Percentiles rank a stretch among this genome's conserved stretches.
These are phyloP conservation scores for Pangasianodon hypophthalmus DNA, from an alignment of 2,113 vertebrate genomes.

Conservation along the genomic window DNA sequence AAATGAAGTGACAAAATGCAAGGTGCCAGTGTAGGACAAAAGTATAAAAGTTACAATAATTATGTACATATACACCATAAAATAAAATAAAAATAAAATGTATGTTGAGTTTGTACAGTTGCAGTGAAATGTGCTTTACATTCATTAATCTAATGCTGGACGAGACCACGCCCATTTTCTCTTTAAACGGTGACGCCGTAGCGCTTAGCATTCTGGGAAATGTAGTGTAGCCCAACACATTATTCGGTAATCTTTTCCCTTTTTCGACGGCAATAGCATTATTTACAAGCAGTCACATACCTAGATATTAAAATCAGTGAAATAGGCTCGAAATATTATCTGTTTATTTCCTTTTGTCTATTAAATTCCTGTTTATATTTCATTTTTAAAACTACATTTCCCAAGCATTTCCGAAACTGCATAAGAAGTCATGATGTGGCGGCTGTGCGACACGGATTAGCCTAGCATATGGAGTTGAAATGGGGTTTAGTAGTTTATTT, in stretches of 20 bases:
- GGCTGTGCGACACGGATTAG: neutral
- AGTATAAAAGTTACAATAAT: no score
- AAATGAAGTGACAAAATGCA: no score
- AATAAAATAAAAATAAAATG: no score
- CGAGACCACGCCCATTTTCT: neutral
- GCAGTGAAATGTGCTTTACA: neutral
- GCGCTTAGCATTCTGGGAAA: slow-evolving; percentile 24
- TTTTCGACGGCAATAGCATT: rapidly evolving
- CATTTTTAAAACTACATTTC: slow-evolving; percentile 2
- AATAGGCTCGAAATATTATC: no score
- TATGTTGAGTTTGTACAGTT: no score
- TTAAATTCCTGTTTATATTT: neutral
- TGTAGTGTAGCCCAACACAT: neutral
- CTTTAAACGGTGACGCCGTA: no score
- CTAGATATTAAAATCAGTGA: rapidly evolving
- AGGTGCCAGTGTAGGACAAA: no score
- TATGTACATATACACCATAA: no score
- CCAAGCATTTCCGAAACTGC: neutral
- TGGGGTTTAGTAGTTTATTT: neutral
- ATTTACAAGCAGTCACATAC: neutral
- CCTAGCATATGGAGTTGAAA: slow-evolving; percentile 19
- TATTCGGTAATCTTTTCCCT: no score
- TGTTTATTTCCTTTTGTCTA: no score
- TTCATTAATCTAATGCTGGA: neutral
- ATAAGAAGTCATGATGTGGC: slow-evolving; percentile 14